Evolutionary conservation across 2,888 invertebrate species (phyloP).

Genomic region (Allolobophora icterica): DNA sequence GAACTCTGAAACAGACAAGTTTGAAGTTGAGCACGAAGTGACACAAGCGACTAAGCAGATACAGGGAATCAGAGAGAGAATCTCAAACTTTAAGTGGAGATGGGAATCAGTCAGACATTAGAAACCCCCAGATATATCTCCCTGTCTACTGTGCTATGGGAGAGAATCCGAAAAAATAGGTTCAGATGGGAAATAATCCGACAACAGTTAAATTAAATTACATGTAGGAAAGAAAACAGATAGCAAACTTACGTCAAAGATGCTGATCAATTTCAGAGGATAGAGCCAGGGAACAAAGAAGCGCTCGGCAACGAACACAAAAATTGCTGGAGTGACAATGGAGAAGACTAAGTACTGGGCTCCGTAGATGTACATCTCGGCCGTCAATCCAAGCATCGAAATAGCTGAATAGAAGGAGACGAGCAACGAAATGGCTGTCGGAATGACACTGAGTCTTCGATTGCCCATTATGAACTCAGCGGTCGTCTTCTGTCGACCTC

Average conservation of each 20-base stretch:
- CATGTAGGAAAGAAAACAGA: background rate
- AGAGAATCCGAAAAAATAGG: too few relatives aligned
- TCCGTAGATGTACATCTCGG: background rate
- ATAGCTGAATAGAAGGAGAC: background rate
- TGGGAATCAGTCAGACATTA: too few relatives aligned
- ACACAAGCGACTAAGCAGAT: too few relatives aligned
- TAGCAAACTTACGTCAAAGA: conserved; percentile 18
- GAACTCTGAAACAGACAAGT: too few relatives aligned
- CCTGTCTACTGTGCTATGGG: too few relatives aligned
- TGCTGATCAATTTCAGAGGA: conserved; percentile 31
- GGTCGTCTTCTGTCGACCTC: conserved; percentile 15
- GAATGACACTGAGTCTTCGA: background rate
- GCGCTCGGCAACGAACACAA: background rate
- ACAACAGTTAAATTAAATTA: too few relatives aligned
- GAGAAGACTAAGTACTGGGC: background rate
- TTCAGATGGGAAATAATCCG: too few relatives aligned
- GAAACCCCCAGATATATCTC: too few relatives aligned
- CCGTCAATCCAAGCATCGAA: background rate
- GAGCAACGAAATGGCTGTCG: conserved; percentile 28
- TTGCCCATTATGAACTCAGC: conserved; percentile 26
- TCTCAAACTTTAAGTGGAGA: too few relatives aligned
- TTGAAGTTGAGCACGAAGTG: too few relatives aligned
- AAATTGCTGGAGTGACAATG: background rate
- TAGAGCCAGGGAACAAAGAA: conserved; percentile 34
- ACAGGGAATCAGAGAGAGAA: too few relatives aligned